phyloP scores from a whole-genome alignment of 1,140 invertebrate genomes.

The Thalassaphorura encarpata region DNA sequence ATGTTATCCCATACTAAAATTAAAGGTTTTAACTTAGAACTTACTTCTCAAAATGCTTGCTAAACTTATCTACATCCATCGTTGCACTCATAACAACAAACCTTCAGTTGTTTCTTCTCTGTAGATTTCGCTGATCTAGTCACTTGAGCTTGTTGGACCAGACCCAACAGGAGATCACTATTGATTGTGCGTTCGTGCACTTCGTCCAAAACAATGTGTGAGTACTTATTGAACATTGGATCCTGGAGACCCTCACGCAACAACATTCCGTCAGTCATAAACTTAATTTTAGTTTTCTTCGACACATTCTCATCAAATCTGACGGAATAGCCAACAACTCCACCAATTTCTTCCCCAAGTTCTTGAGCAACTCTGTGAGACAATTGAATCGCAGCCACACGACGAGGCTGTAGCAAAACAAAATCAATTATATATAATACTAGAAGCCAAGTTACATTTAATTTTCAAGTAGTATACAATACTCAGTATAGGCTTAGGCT shows the following conservation, averaged over 20 bases:
- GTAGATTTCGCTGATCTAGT: constrained; percentile 8
- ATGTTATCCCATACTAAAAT: no score
- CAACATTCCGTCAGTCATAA: constrained; percentile 91
- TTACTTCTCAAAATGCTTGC: constrained; percentile 69
- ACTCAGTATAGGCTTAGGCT: no score
- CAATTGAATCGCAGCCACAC: constrained; percentile 85
- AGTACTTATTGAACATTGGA: constrained; percentile 61
- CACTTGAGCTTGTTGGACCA: constrained; percentile 36
- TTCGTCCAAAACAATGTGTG: constrained; percentile 86
- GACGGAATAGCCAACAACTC: constrained; percentile 77
- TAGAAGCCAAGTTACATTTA: no score
- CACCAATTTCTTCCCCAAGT: constrained; percentile 52
- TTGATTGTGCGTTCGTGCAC: constrained; percentile 94
- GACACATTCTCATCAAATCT: constrained; percentile 81
- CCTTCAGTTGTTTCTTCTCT: constrained; percentile 36
- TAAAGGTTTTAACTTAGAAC: no score
- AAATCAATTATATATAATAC: no score
- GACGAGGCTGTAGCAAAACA: constrained; percentile 74
- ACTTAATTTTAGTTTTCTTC: constrained; percentile 62
- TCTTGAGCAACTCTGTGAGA: constrained; percentile 78
- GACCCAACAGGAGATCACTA: constrained; percentile 83
- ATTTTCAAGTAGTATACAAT: no score
- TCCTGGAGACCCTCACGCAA: constrained; percentile 74
- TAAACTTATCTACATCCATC: constrained; percentile 89
- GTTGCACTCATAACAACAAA: constrained; percentile 89